Percentiles rank a stretch among this genome's conserved stretches.
These are phyloP conservation scores for Sinopyrophorus schimmeli DNA, from an alignment of 2,888 invertebrate species.

Conservation along the genomic window DNA sequence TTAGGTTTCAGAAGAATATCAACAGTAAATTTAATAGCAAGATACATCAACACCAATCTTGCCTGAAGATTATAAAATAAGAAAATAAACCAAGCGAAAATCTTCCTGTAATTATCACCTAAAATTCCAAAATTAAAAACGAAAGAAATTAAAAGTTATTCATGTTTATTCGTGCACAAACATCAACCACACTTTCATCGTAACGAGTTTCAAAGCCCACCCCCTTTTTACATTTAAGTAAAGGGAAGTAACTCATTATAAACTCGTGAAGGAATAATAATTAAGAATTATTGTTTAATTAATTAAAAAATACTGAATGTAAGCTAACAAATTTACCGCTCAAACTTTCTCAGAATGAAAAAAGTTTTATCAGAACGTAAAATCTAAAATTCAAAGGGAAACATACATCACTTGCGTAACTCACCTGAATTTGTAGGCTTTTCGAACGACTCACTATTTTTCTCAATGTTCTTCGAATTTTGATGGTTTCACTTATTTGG, in stretches of 20 bases:
- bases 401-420: slow-evolving; percentile 12
- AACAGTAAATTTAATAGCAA: no score
- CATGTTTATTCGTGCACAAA: slow-evolving; percentile 14
- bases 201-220: slow-evolving; percentile 15
- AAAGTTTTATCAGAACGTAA: no score
- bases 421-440: no score
- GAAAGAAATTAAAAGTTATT: slow-evolving; percentile 17
- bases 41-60: no score
- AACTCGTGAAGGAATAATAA: slow-evolving; percentile 6
- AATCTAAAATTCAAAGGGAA: no score
- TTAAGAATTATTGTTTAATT: slow-evolving; percentile 16
- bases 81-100: no score
- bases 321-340: no score
- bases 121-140: slow-evolving; percentile 3
- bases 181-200: slow-evolving; percentile 16
- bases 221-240: slow-evolving; percentile 13
- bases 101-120: not conserved
- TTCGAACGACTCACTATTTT: no score
- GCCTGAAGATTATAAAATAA: no score
- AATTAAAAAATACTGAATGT: slow-evolving; percentile 8
- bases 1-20: no score
- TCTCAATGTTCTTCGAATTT: not conserved
- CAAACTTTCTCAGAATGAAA: no score
- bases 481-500: no score
- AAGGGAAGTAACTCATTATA: slow-evolving; percentile 13